phyloP scores from a whole-genome alignment of 2,113 vertebrate species.

The Phylloscopus trochiloides region DNA sequence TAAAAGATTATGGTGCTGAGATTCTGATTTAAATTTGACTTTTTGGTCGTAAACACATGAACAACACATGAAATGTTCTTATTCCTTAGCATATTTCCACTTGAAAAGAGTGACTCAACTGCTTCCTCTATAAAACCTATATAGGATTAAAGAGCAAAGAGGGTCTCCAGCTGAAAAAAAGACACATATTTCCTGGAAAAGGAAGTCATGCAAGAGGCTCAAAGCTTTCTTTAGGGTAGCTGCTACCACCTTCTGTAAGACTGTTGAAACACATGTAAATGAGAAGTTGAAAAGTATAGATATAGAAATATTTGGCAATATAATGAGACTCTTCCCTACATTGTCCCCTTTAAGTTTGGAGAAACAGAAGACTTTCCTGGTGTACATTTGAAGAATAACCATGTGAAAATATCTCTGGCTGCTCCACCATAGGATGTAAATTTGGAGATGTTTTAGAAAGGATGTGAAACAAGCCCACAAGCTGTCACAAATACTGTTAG shows the following conservation, averaged over 20 bases:
- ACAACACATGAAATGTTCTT: slow-evolving; percentile 9
- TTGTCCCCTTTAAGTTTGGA: not conserved
- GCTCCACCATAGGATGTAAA: not conserved
- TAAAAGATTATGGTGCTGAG: slow-evolving; percentile 46
- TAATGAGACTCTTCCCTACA: not conserved
- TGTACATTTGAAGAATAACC: not conserved
- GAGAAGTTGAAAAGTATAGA: not conserved
- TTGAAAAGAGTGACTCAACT: not conserved
- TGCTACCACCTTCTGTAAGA: slow-evolving; percentile 67
- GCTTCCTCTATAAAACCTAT: not conserved
- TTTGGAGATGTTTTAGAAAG: not conserved
- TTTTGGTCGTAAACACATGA: slow-evolving; percentile 43
- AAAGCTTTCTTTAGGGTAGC: slow-evolving; percentile 31
- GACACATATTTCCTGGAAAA: not conserved
- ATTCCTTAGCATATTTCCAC: slow-evolving; percentile 1
- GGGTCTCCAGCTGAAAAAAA: not conserved
- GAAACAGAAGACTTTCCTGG: not conserved
- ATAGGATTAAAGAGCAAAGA: not conserved
- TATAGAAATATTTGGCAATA: not conserved
- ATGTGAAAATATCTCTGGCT: not conserved
- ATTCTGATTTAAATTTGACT: slow-evolving; percentile 60
- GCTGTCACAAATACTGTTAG: not conserved
- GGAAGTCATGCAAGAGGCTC: not conserved
- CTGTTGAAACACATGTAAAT: slow-evolving; percentile 55
- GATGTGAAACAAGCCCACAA: not conserved